Evolutionary conservation across 2,113 vertebrate species (phyloP).

Genomic region (Hippotragus niger): DNA sequence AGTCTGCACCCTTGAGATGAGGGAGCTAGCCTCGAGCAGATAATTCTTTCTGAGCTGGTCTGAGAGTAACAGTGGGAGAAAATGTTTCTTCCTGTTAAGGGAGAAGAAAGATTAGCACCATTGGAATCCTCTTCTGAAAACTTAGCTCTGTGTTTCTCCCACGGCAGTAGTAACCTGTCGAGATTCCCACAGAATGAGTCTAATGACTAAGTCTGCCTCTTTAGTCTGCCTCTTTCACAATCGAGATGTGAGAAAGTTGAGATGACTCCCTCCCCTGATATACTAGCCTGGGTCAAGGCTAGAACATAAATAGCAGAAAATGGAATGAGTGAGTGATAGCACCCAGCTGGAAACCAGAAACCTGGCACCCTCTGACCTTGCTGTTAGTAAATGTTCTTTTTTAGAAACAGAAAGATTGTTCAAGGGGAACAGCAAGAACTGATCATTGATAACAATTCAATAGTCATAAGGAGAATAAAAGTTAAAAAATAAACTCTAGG

Average conservation of each 20-base stretch:
- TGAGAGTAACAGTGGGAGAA: not conserved
- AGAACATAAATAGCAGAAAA: not conserved
- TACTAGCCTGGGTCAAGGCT: not conserved
- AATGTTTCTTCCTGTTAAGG: not conserved
- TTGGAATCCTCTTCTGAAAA: not conserved
- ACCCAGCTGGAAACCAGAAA: not conserved
- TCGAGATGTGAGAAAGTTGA: not conserved
- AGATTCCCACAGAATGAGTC: not conserved
- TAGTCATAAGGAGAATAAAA: not conserved
- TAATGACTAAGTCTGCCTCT: not conserved
- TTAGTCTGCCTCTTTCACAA: slow-evolving; percentile 16
- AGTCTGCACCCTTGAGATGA: not conserved
- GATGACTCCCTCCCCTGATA: not conserved
- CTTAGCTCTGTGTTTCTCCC: not conserved
- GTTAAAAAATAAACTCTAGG: slow-evolving; percentile 11
- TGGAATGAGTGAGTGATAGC: not conserved
- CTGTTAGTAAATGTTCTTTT: slow-evolving; percentile 5
- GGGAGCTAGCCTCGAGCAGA: not conserved
- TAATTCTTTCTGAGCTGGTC: not conserved
- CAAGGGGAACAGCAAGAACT: not conserved
- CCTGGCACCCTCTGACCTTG: not conserved
- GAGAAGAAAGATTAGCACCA: not conserved
- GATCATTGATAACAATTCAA: slow-evolving; percentile 15
- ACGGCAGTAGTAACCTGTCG: not conserved
- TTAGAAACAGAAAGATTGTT: not conserved